Evolutionary conservation across 2,797 vertebrate species (phyloP), one percentile per base, ranked within the genome.

Genomic region (Brachymystax lenok): DNA sequence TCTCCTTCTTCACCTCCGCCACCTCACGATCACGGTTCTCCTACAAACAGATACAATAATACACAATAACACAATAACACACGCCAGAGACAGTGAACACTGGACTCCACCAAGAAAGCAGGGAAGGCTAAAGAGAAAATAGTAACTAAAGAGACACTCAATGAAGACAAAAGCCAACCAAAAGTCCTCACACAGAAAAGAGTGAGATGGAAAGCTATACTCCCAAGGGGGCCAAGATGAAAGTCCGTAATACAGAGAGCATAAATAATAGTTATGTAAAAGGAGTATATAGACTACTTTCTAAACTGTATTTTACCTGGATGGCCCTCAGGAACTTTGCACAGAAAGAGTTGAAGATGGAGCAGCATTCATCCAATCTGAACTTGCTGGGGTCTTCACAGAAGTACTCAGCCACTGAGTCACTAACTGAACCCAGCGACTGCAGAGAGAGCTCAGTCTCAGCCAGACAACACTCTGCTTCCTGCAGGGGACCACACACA

Each of bases 331-430:
- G 82, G 75, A 96, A 96, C 75, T 75, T 93, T 77, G 94, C 91
- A 83, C 94, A 95, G 79, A 96, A 96, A 12, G 92, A 92, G 56
- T 90, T 83, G 83, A 96, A 95, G 79, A 95, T 88, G 56, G 89
- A 88, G 79, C 94, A 96, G 77, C 95, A 94, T 73, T 95, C 95
- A 3, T 96, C 92, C 84, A 96, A 83, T 79, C 82, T 90, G 84
- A 96, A 95, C 46, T 85, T 90, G 13, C 30, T 79, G 54, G 93
- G 82, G 5, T 96, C 95, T 84, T 96, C 95, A 71, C 96, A 96
- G 86, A 95, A 94, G 86, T 94, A 96, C n/a, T 94, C 93, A 0
- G 94, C 93, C 74, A 96, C 92, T 1, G 87, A 83, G 46, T 91
- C 88, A 3, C 86, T 92, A 6, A 89, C 71, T 0, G 85, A 77